These are phyloP conservation scores for Pinna nobilis DNA, from an alignment of 1,140 invertebrate genomes.

Conservation along the genomic window DNA sequence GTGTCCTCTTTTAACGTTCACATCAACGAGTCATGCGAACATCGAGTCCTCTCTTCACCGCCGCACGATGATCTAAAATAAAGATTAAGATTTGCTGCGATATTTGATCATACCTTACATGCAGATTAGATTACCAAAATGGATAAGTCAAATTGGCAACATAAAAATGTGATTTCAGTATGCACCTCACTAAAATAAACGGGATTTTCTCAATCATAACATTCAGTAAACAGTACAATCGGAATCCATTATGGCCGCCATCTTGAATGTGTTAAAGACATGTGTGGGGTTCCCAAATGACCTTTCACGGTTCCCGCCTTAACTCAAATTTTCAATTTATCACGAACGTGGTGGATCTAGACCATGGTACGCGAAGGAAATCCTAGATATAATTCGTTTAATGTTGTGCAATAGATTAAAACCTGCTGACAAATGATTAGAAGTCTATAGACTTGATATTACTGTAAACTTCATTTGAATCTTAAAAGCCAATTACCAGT, in stretches of 20 bases:
- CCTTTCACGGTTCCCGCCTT: constrained; percentile 32
- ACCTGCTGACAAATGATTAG: too few relatives aligned
- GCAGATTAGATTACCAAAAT: background rate
- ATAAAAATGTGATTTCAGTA: background rate
- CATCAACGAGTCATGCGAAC: constrained; percentile 5
- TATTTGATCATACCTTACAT: constrained; percentile 1
- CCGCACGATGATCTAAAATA: constrained; percentile 34
- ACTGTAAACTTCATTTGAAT: too few relatives aligned
- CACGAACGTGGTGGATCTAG: too few relatives aligned
- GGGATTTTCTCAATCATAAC: constrained; percentile 16
- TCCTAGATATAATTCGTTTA: too few relatives aligned
- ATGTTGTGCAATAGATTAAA: too few relatives aligned
- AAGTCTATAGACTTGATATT: too few relatives aligned
- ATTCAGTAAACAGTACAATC: constrained; percentile 37
- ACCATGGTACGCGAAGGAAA: too few relatives aligned
- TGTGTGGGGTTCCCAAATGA: constrained; percentile 41
- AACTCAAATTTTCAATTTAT: constrained; percentile 8
- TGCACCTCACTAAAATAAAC: constrained; percentile 2
- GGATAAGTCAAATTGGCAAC: background rate
- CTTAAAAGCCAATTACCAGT: too few relatives aligned
- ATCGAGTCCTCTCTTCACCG: constrained; percentile 27
- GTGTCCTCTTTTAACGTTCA: constrained; percentile 3
- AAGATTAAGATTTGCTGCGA: constrained; percentile 12
- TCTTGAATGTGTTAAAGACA: constrained; percentile 53
- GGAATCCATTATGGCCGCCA: constrained; percentile 44